These are phyloP conservation scores for Eristalinus aeneus DNA, from an alignment of 2,888 invertebrate species.

Conservation along the genomic window DNA sequence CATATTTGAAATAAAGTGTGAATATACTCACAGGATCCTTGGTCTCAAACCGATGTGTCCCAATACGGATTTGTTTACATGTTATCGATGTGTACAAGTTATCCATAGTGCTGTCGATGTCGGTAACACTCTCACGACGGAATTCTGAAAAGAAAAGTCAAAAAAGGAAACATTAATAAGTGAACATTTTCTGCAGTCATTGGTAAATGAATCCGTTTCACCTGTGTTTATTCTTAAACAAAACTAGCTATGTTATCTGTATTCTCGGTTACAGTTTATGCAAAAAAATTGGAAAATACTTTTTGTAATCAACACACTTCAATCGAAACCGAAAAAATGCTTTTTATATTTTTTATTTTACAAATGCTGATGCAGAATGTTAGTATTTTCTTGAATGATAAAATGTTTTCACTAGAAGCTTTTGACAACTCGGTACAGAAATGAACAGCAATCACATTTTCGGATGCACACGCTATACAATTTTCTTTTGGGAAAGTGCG, in stretches of 20 bases:
- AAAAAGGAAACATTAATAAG: background rate
- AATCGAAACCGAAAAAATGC: background rate
- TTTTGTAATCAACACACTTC: no score
- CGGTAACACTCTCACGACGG: slow-evolving; percentile 81
- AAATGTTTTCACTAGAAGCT: background rate
- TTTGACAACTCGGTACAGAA: slow-evolving; percentile 37
- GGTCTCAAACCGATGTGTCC: slow-evolving; percentile 90
- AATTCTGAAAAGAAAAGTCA: slow-evolving; percentile 80
- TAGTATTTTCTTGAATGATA: background rate
- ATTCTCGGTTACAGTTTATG: background rate
- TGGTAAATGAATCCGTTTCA: background rate
- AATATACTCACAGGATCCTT: slow-evolving; percentile 84
- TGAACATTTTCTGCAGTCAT: background rate
- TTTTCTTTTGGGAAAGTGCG: background rate
- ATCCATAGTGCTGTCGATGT: slow-evolving; percentile 79
- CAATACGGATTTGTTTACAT: slow-evolving; percentile 91
- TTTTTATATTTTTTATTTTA: background rate
- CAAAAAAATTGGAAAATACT: background rate
- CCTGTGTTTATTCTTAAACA: slow-evolving; percentile 10
- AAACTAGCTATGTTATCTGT: background rate
- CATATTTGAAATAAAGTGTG: background rate
- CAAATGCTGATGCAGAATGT: background rate
- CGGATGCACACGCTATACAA: background rate
- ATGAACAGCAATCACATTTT: background rate
- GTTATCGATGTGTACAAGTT: slow-evolving; percentile 83